Evolutionary conservation across 2,113 vertebrate species (phyloP).

Genomic region (Bungarus multicinctus): DNA sequence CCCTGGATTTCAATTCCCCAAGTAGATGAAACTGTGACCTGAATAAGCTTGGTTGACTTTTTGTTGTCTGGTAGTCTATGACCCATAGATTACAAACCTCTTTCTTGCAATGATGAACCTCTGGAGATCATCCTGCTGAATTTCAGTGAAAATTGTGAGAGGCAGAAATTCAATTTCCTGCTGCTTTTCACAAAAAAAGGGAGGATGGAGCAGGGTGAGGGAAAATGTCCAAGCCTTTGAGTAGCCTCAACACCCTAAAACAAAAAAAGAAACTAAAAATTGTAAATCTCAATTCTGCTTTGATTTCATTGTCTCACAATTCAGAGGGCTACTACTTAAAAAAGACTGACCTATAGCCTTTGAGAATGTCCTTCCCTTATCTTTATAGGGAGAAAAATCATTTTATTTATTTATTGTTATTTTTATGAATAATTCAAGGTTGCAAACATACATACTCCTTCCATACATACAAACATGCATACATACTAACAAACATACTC

Average conservation of each 20-base stretch:
- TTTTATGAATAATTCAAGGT: too few relatives aligned
- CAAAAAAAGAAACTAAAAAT: background rate
- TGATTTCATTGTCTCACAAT: background rate
- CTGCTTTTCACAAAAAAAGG: background rate
- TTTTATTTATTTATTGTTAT: background rate
- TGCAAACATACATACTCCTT: too few relatives aligned
- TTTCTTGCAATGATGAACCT: background rate
- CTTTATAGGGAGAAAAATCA: background rate
- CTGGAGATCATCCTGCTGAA: background rate
- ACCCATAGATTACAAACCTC: background rate
- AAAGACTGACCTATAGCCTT: background rate
- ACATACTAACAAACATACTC: too few relatives aligned
- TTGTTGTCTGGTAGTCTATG: background rate
- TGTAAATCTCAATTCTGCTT: background rate
- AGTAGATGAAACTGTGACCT: background rate
- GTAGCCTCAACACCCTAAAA: background rate
- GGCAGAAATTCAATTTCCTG: background rate
- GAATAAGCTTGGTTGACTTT: background rate
- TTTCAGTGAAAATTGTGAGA: background rate
- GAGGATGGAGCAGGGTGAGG: background rate
- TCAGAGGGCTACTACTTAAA: background rate
- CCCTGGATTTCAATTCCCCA: background rate
- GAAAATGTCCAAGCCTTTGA: background rate
- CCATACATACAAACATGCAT: too few relatives aligned
- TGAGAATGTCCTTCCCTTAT: background rate